Base-by-base conservation (phyloP, 2,888 invertebrate genomes). In the Dromius quadrimaculatus region DNA sequence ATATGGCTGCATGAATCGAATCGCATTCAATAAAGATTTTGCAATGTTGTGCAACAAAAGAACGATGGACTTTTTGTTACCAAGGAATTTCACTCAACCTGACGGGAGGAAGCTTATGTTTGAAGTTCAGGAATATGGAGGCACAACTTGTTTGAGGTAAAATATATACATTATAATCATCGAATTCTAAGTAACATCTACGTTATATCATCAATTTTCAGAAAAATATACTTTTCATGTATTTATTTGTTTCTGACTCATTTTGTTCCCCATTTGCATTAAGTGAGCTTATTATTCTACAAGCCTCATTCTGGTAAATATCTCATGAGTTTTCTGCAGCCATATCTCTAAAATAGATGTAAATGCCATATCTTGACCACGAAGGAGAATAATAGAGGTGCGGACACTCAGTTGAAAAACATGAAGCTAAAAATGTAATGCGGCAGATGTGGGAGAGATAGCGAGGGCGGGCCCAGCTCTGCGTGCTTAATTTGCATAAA, bases 71-170 rank as follows among this genome's bases (percentile, higher is more conserved):
- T 62, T 23, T 43, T 43, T 41, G 23, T 23, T 43, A 2, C 43
- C 41, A 5, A 22, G 43, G 22, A n/a, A 9, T 15, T 62, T 41
- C 43, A 62, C 62, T 3, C 23, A 8, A 11, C 62, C 62, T 22
- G 43, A 62, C 23, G 62, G 62, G 0, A 62, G 43, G 15, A 41
- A 13, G 23, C 41, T 62, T 41, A 15, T 62, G 13, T 43, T 19
- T 41, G 43, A 41, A 23, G 23, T 62, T 1, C 19, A 9, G 2
- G 62, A 62, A 11, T 17, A 41, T 23, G 62, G 43, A 23, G 28
- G 41, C 9, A 20, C 43, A 43, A 43, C 62, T 15, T 20, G 41
- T 23, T 22, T 62, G 6, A 43, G 62, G 62, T 62, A 61, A 4
- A 6, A 5, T 1, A 13, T 59, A 22, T 8, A 32, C 2, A 43